Base-by-base conservation (phyloP, 2,888 invertebrate species). In the Acheta domesticus region DNA sequence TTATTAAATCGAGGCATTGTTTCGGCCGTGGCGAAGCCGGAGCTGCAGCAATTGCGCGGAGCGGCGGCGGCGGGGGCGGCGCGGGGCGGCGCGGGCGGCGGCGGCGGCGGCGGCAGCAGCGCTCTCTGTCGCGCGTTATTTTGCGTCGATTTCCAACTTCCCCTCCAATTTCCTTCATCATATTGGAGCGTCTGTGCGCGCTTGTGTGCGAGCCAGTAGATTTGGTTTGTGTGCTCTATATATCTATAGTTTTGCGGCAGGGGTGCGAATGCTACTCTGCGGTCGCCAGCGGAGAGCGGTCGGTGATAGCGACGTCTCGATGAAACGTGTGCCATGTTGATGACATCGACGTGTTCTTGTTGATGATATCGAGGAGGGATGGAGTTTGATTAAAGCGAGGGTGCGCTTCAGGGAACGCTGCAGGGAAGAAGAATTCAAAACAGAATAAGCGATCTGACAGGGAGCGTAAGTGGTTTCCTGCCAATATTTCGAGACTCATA, bases 1-100 rank as follows among this genome's bases (percentile, higher is more conserved):
- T 81, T 82, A 82, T 82, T 82, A 82, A 82, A 82, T 82, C 82
- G 80, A 81, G 82, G 80, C 82, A 80, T 82, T 82, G 82, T 82
- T 82, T 81, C 77, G 80, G 78, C 75, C 75, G 48, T 19, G 75
- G 73, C 49, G 75, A 77, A 76, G 20, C 23, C 21, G 79, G 75
- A 48, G 48, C 75, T 76, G 74, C 76, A 21, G 78, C 73, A 76
- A 73, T 48, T 74, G 77, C 48, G 76, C 20, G 62, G 48, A 77
- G 36, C 36, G 79, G 48, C 21, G 62, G 77, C 21, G 23, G 77
- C 77, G 74, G 77, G 48, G 48, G 76, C 74, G 74, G 74, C 21
- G 21, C 50, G 36, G 48, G 79, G 48, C 21, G 62, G 76, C 20
- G 77, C 77, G n/a, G 14, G 62, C n/a, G 16, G n/a, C 8, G 8